phyloP scores from a whole-genome alignment of 2,113 vertebrate genomes.

The Cottus gobio region DNA sequence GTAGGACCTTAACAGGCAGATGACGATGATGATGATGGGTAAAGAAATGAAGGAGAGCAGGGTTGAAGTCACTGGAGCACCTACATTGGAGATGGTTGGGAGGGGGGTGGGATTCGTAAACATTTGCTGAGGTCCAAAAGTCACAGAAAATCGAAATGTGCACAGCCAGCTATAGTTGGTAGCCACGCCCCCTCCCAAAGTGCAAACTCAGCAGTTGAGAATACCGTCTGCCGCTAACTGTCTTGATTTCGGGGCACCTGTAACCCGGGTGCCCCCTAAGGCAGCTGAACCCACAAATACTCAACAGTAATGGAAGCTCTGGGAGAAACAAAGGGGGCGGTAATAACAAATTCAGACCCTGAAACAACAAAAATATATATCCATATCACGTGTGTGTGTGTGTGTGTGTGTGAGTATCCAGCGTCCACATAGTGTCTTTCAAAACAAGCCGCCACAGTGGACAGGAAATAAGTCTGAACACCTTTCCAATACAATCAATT shows the following conservation, averaged over 20 bases:
- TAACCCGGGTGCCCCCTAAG: conserved; percentile 47
- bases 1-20: conserved; percentile 49
- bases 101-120: conserved; percentile 48
- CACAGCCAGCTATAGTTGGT: conserved; percentile 52
- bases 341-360: conserved; percentile 49
- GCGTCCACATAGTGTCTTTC: conserved; percentile 66
- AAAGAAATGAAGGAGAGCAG: conserved; percentile 14
- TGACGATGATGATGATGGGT: background rate
- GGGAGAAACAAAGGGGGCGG: conserved; percentile 33
- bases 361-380: conserved; percentile 64
- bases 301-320: conserved; percentile 73
- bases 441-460: conserved; percentile 31
- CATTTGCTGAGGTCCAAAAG: conserved; percentile 72
- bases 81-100: conserved; percentile 46
- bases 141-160: conserved; percentile 60
- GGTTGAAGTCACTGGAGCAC: conserved; percentile 62
- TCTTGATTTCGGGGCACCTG: conserved; percentile 45
- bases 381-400: conserved; percentile 74
- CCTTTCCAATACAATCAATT: conserved; percentile 66
- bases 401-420: conserved; percentile 68
- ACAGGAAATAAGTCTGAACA: conserved; percentile 47
- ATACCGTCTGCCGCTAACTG: conserved; percentile 48
- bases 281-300: conserved; percentile 75
- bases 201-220: conserved; percentile 61
- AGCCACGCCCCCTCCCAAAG: conserved; percentile 37